Percentiles rank a stretch among this genome's conserved stretches.
These are phyloP conservation scores for Hypomecis atomaria DNA, from an alignment of 2,888 invertebrate genomes.

Conservation along the genomic window DNA sequence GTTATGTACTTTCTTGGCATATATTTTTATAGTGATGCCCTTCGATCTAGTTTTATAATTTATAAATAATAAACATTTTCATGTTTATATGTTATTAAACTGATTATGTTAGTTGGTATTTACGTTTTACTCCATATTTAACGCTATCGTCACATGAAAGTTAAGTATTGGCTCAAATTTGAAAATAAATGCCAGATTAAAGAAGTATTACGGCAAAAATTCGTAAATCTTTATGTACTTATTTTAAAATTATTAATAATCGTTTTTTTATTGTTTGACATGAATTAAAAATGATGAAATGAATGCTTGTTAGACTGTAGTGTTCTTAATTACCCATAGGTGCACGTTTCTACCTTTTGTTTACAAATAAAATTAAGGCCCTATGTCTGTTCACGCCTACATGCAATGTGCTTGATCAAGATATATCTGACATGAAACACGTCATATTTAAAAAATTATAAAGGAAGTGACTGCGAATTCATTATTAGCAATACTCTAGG, in stretches of 20 bases:
- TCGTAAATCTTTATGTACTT: background rate
- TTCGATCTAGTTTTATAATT: background rate
- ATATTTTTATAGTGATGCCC: too few species aligned
- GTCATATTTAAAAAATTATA: background rate
- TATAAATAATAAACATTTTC: background rate
- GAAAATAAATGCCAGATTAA: background rate
- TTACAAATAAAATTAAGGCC: background rate
- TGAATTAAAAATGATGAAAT: too few species aligned
- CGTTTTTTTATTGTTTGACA: too few species aligned
- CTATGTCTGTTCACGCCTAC: background rate
- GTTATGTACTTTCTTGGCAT: too few species aligned
- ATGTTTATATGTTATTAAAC: background rate
- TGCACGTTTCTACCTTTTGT: background rate
- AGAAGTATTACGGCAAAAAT: background rate
- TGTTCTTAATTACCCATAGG: constrained; percentile 18
- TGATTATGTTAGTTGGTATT: background rate
- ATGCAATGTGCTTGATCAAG: background rate
- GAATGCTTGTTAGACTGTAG: constrained; percentile 35
- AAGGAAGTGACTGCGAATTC: too few species aligned
- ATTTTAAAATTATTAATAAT: background rate
- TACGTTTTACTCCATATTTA: background rate
- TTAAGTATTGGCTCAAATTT: constrained; percentile 5
- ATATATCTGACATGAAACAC: background rate
- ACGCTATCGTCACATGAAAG: background rate
- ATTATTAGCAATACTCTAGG: too few species aligned